These are phyloP conservation scores for Toxonevra muliebris DNA, from an alignment of 2,888 invertebrate species.

Conservation along the genomic window DNA sequence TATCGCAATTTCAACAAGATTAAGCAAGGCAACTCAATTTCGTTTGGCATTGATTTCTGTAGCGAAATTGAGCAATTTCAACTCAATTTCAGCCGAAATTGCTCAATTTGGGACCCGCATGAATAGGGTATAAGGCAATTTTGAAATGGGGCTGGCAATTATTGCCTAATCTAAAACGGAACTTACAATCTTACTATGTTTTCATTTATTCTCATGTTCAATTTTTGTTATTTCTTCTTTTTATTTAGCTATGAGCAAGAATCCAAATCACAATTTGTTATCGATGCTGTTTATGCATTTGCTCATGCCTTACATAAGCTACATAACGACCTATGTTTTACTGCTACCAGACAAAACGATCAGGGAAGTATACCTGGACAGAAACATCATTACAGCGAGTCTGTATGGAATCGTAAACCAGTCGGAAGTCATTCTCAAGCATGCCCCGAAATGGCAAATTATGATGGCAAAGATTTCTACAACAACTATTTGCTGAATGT, in stretches of 20 bases:
- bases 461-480: constrained; percentile 75
- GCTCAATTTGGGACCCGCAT: no score
- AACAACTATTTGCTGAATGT: constrained; percentile 77
- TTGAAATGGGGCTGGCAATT: no score
- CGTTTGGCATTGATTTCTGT: no score
- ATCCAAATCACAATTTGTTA: constrained; percentile 65
- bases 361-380: constrained; percentile 51
- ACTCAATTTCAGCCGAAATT: no score
- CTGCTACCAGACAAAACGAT: constrained; percentile 70
- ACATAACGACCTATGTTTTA: constrained; percentile 70
- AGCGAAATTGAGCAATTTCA: no score
- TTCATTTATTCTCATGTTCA: no score
- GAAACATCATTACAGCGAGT: constrained; percentile 47
- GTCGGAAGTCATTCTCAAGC: constrained; percentile 61
- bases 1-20: no score
- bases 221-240: constrained; percentile 3
- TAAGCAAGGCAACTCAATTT: no score
- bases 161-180: no score
- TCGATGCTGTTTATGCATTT: constrained; percentile 81
- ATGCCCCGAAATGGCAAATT: constrained; percentile 71
- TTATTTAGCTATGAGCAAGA: constrained; percentile 56
- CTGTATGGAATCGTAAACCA: constrained; percentile 59
- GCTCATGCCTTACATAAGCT: constrained; percentile 76
- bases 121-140: no score
- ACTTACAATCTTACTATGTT: no score